Evolutionary conservation across 2,113 vertebrate genomes (phyloP), one percentile per base, ranked within the genome.

Genomic region (Epinephelus fuscoguttatus): DNA sequence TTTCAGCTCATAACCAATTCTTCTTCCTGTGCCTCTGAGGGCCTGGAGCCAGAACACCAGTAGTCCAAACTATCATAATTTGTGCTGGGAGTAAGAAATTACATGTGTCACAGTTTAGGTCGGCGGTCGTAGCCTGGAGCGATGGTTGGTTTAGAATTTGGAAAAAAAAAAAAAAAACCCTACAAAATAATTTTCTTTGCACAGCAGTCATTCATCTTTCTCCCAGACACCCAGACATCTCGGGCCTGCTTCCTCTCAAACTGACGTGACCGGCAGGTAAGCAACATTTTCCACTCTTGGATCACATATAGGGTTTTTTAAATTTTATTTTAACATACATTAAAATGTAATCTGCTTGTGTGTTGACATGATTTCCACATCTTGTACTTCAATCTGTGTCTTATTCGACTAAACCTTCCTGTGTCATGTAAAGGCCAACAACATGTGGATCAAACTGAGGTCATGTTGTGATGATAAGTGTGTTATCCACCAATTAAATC

Each of bases 71-170:
- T 70, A 87, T 94, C 86, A 87, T 93, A 87, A 94, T 93, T 91
- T 92, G 89, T 15, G 49, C 64, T 78, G 61, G 79, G 82, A 89
- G 81, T 87, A 91, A 92, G 79, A 92, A 93, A 94, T 94, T 91
- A 92, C 94, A 94, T 83, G 79, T 93, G 93, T 91, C 93, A 94
- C 91, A 92, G 91, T 94, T 94, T 93, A 94, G 84, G 85, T 92
- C 82, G 79, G 76, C 90, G 85, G 87, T n/a, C 19, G 42, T 93
- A 82, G 93, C 94, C 93, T 75, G 69, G 80, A 91, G 92, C 82
- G 63, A 82, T 18, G 84, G 56, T 89, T 91, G 82, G 55, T 89
- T 88, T 82, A 84, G 86, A 86, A 92, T 92, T 93, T 92, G 42
- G 42, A 85, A 88, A 93, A 88, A 85, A 93, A 94, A 93, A 27